Base-by-base conservation (phyloP, 2,888 invertebrate species). In the Hirudinaria manillensis region DNA sequence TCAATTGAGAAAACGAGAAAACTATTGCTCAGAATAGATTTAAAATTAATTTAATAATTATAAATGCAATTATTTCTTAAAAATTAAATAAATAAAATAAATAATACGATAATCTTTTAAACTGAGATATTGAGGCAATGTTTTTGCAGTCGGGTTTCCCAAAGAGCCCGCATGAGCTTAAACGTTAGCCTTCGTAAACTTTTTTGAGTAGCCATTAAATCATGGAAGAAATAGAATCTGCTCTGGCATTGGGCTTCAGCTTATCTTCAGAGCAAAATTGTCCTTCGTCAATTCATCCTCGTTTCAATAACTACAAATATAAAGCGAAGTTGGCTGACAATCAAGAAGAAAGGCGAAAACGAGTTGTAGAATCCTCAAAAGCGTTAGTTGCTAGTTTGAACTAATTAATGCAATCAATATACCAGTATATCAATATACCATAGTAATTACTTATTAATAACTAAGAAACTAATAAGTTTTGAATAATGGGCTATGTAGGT, bases 191-290 rank as follows among this genome's bases (percentile, higher is more conserved):
- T 10, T 1, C 45, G 1, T 10, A 45, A 45, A 1, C 16, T 1
- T 16, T 16, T 45, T 45, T 6, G 16, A 16, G 16, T 4, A 45
- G 10, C 10, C 16, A 1, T 27, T 27, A 61, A 61, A 16, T n/a
- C 24, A 61, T 61, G 61, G 61, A 61, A 61, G 61, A 61, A 3
- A 21, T 61, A 61, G 61, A 61, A 61, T 7, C 61, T 27, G 61
- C 24, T 61, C n/a, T 61, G 19, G 61, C 61, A 6, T 1, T 61
- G 21, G n/a, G n/a, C 19, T 61, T 61, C 7, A 61, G 61, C n/a
- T 16, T 61, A 24, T 61, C 61, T 27, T 27, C 24, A 27, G 13
- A 61, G 29, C 61, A 13, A 61, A 61, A 61, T 10, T 27, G 29
- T 19, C 61, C 61, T 13, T 27, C 24, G 24, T 24, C 61, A 27